Evolutionary conservation across 2,797 vertebrate genomes (phyloP), one percentile per base, ranked within the genome.

Genomic region (Tapirus indicus): DNA sequence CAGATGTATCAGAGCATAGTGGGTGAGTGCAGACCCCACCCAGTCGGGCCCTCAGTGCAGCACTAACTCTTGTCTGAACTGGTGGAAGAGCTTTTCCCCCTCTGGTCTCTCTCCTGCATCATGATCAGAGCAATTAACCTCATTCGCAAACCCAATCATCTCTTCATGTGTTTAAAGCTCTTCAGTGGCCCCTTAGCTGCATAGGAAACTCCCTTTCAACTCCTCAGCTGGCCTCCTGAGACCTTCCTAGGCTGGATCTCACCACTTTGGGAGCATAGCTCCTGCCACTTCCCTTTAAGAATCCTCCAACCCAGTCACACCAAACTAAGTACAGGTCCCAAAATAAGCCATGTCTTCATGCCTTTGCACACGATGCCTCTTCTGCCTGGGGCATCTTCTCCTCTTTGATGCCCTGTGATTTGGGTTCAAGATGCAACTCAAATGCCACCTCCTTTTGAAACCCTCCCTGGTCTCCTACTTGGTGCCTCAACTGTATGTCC

Each of bases 1-100:
- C 0, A 1, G 56, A 38, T 12, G 0, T 3, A 10, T 35, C 9
- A 25, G 44, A 78, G 44, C 60, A 16, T 0, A 44, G 86, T 0
- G 0, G 4, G 75, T 23, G 41, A 41, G 32, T 41, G 25, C 25
- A 41, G 84, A 44, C 29, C 47, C 60, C 2, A 7, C 13, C 2
- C 2, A 1, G 20, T 3, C 2, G 0, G 79, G 62, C 52, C 95
- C 64, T 68, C 1, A 0, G 62, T 0, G 1, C 21, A 44, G 49
- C 9, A 1, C 41, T 21, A 1, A 3, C 49, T 72, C 38, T 18
- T 41, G 75, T 71, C 38, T 8, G 62, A 88, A 38, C 32, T 56
- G 32, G 5, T 23, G 23, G 44, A n/a, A 52, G 38, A 62, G 11
- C 2, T 27, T n/a, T 27, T 10, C 25, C 29, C 6, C 16, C 8